Evolutionary conservation across 2,797 vertebrate species (phyloP), one percentile per base, ranked within the genome.

Genomic region (Myripristis jacobus): DNA sequence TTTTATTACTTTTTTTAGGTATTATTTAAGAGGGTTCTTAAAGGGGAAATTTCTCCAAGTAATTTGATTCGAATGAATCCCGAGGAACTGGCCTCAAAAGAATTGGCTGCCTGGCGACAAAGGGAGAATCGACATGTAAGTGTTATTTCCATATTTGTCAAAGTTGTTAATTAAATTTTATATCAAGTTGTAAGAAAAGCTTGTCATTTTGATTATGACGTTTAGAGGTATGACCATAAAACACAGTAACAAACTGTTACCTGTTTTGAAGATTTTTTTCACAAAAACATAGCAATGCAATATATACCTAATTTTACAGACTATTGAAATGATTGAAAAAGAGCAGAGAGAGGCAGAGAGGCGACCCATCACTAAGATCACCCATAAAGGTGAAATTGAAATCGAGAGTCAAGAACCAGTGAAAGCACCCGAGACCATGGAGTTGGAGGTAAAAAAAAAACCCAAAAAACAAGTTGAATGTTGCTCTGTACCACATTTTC

Each of bases 251-350:
- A 47, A n/a, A 18, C 18, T 47, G 13, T 19, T 19, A 47, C 44
- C 16, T 19, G 6, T 47, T 47, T 47, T 47, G n/a, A n/a, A 2
- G 44, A n/a, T 43, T 16, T 15, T 43, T 11, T 13, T 38, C 13
- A 38, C 11, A 12, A 38, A 38, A 38, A 38, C 2, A 13, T 38
- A 48, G 27, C 65, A 68, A 69, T 18, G 2, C 11, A 52, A 66
- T n/a, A n/a, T 13, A 21, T 74, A 61, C 11, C 16, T 59, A 11
- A 11, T 82, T 74, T 87, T 56, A 63, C 92, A 99, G 98, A 97
- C 96, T 36, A 99, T 99, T 91, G 98, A 99, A 92, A 99, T 99
- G 98, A 99, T 99, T 24, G 98, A 99, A 90, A 99, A 98, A 81
- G 97, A 99, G 68, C 97, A 99, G 90, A 94, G 98, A 69, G 98